Conservation (phyloP, 2,888 invertebrate genomes). For the Peribatodes rhomboidaria region DNA sequence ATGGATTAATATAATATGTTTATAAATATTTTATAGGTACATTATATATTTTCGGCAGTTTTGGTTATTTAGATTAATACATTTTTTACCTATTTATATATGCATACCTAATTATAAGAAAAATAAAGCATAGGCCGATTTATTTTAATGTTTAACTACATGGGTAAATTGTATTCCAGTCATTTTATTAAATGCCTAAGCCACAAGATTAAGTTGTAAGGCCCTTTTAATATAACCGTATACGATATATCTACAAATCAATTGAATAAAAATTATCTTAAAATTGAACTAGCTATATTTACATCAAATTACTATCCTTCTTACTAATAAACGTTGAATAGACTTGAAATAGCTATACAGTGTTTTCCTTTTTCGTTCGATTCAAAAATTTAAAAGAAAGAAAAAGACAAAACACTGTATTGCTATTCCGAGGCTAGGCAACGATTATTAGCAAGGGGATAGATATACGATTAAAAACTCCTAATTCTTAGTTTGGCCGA, state of each 20-base stretch:
- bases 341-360: too few relatives aligned
- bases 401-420: too few relatives aligned
- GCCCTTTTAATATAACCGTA: constrained; percentile 20
- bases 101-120: background rate
- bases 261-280: constrained; percentile 7
- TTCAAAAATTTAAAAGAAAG: too few relatives aligned
- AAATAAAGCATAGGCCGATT: constrained; percentile 16
- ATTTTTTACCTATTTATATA: background rate
- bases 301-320: constrained; percentile 12
- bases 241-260: constrained; percentile 11
- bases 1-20: constrained; percentile 1
- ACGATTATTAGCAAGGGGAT: too few relatives aligned
- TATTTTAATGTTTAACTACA: constrained; percentile 8
- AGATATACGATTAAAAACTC: too few relatives aligned
- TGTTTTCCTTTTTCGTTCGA: too few relatives aligned
- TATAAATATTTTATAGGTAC: too few relatives aligned
- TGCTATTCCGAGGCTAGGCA: too few relatives aligned
- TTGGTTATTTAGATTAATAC: constrained; percentile 20
- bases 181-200: constrained; percentile 21
- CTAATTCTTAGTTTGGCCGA: too few relatives aligned
- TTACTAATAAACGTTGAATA: too few relatives aligned
- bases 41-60: constrained; percentile 29
- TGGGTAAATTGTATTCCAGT: background rate
- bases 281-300: constrained; percentile 6
- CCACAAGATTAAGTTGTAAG: constrained; percentile 27